Percentiles rank a stretch among this genome's conserved stretches.
Evolutionary conservation across 2,113 vertebrate genomes (phyloP).

Genomic region (Crocuta crocuta): DNA sequence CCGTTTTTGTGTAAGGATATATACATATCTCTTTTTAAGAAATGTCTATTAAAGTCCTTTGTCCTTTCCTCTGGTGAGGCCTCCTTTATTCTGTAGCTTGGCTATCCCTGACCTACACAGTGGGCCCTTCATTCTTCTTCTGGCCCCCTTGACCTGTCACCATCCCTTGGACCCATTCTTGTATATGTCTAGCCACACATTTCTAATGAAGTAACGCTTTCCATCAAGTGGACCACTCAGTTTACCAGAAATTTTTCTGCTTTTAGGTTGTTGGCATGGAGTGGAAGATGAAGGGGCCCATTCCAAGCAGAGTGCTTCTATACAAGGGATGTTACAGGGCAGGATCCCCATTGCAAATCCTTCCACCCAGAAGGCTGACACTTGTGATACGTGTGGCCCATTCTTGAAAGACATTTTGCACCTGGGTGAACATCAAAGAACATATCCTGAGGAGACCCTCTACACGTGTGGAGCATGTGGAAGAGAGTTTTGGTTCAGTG

Average conservation of each 20-base stretch:
- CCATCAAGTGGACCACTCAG: neutral
- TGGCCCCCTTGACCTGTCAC: neutral
- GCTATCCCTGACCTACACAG: neutral
- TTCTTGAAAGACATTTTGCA: conserved; percentile 5
- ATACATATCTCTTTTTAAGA: neutral
- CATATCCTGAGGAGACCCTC: neutral
- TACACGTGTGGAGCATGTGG: neutral
- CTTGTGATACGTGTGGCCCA: neutral
- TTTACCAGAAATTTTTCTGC: neutral
- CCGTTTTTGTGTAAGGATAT: neutral
- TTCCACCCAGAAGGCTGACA: neutral
- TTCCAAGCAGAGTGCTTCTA: neutral
- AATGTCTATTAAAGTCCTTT: neutral
- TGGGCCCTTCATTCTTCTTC: neutral
- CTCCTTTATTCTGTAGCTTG: neutral
- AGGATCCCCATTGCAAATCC: neutral
- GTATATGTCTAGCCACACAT: neutral
- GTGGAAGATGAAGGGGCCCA: neutral
- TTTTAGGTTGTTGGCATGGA: conserved; percentile 47
- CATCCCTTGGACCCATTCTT: neutral
- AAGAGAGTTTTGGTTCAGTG: neutral
- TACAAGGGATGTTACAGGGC: neutral
- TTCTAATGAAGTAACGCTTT: conserved; percentile 10
- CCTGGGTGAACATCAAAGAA: neutral
- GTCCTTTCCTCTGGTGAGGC: neutral